Base-by-base conservation (phyloP, 64 coral and sea anemone species). In the Pocillopora damicornis region DNA sequence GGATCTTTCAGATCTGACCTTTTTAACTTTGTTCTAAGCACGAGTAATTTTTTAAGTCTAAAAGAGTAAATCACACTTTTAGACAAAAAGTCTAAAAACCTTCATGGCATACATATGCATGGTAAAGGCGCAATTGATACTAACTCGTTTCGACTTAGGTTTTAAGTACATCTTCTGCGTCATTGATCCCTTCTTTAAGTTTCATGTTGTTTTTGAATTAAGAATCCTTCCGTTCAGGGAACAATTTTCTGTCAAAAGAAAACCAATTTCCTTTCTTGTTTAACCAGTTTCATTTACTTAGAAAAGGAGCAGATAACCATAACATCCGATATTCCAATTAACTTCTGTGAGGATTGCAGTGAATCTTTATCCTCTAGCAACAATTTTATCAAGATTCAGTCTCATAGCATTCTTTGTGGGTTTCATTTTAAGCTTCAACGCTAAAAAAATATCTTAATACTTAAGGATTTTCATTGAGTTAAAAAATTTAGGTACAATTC, bases 271-370 rank as follows among this genome's bases (percentile, higher is more conserved):
- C 37, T 56, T 51, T 37, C 35, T 58, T 45, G 36, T 85, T 35
- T 85, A 56, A 16, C 37, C 18, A 15, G 14, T 58, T 85, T 1
- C 20, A 30, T 71, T 71, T 71, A 71, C 67, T 20, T 71, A 9
- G 11, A 71, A 30, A 30, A 23, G n/a, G 42, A 51, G 42, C 25
- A 25, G 22, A n/a, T 71, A 71, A 9, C 20, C n/a, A 56, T 73
- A 72, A 51, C 65, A 72, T 85, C 81, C 81, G 64, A 72, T 85
- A 85, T 37, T 22, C 65, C 63, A 85, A 73, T 85, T 85, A 85
- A 58, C 72, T 38, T 13, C 25, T 67, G 35, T 22, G 25, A 71
- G 20, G 20, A 71, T 71, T 23, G 67, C 7, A 71, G 7, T 71
- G 22, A 71, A 71, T 25, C 7, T 11, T 11, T 71, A 23, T 9